Base-by-base conservation (phyloP, 2,888 invertebrate species). In the Rhimphoctona megacephalus region DNA sequence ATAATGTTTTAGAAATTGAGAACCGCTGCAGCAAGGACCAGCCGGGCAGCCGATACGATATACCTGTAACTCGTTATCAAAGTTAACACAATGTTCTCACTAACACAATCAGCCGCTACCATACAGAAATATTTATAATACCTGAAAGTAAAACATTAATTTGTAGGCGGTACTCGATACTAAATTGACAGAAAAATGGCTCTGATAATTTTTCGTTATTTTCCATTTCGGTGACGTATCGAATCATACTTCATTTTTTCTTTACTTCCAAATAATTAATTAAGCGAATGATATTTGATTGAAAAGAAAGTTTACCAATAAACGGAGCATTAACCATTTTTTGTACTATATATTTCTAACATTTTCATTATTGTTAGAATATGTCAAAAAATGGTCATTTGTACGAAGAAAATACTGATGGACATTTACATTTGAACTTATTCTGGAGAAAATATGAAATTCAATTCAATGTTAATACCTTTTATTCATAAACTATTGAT, bases 21-120 rank as follows among this genome's bases (percentile, higher is more conserved):
- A 84, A 77, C 79, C 84, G 19, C 87, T 82, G 66, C 11, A 9
- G 19, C 79, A 54, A 73, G 81, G 79, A 76, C 81, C 39, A 9
- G 39, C 39, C 39, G 39, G 8, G 8, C 64, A 70, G 46, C 57
- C 82, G 79, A 82, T 80, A 85, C 80, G 78, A 81, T 82, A 83
- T 90, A 90, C 90, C 91, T 91, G 91, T 88, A 87, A 89, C 87
- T 90, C 87, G 91, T 92, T 92, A 92, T 92, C 92, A 90, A 89
- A 80, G 89, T 90, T 87, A 88, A 90, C 90, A 87, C 88, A 81
- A 85, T 79, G 85, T 85, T 76, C 84, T 82, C 83, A 78, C 83
- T 82, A 78, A 85, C 76, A 83, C 83, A 78, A 86, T 84, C 73
- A 81, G 69, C 14, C 17, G n/a, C 14, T n/a, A n/a, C 46, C 14